Base-by-base conservation (phyloP, 2,888 invertebrate species). In the Mycalesis mineus region DNA sequence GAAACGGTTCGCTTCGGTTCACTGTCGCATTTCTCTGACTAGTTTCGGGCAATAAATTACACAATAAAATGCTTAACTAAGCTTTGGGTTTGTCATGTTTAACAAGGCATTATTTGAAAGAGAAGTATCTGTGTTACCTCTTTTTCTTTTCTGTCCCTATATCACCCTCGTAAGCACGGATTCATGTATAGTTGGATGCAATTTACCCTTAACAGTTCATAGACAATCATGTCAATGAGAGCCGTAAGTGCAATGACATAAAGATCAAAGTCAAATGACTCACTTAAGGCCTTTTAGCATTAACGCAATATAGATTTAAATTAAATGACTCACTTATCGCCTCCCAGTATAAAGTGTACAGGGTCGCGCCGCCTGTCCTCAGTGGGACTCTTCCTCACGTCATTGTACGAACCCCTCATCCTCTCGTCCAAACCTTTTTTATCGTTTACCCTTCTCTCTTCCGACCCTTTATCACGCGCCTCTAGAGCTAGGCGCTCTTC, bases 401-500 rank as follows among this genome's bases (percentile, higher is more conserved):
- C 88, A 55, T 73, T 80, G 65, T 70, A 72, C 0, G 79, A 69
- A 15, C 31, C 47, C 15, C 47, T 31, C 15, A 14, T 33, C 11
- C 47, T 67, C 11, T 72, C 67, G 55, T 79, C 81, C 7, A 77
- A 75, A 0, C 72, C 44, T 31, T 65, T 62, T 52, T 64, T 68
- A 14, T 72, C 71, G 13, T 70, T 70, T 7, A 57, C 36, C 15
- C 68, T 67, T 33, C 76, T 73, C 22, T 83, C 85, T 5, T 85
- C 84, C 15, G 68, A 64, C n/a, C 78, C 72, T 14, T 80, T 70
- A 59, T 84, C 84, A 9, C 88, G 77, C 28, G 61, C 87, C 62
- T 90, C 90, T 58, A 82, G 82, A 0, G 87, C 86, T 53, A 88
- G 62, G 0, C 89, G 82, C 63, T 90, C 89, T 70, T 90, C 90